phyloP scores from a whole-genome alignment of 2,113 vertebrate species.

The Motacilla tschutschensis region DNA sequence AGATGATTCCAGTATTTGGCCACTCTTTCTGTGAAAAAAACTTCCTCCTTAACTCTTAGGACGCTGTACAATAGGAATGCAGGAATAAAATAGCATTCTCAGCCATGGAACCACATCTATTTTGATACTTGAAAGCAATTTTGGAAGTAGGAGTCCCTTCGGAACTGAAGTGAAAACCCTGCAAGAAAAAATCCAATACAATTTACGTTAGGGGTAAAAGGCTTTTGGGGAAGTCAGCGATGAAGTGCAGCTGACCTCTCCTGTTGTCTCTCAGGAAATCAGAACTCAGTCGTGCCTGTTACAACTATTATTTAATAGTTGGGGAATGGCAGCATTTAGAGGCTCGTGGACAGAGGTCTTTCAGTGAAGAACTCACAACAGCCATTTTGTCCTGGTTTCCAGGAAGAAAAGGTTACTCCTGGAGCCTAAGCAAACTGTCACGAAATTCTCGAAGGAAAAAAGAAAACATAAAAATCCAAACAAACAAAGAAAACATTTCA shows the following conservation, averaged over 20 bases:
- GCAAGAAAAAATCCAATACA: background rate
- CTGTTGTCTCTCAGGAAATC: background rate
- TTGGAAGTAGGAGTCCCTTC: background rate
- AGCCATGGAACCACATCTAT: background rate
- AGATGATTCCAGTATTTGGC: too few relatives aligned
- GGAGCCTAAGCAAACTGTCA: slow-evolving; percentile 30
- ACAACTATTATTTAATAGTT: background rate
- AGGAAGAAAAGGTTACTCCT: slow-evolving; percentile 45
- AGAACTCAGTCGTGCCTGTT: background rate
- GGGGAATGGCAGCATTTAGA: background rate
- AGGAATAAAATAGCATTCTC: background rate
- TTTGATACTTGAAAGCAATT: background rate
- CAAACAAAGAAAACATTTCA: slow-evolving; percentile 53
- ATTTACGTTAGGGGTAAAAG: accelerated
- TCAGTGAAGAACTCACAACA: slow-evolving; percentile 6
- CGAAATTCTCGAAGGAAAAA: background rate
- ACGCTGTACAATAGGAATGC: accelerated
- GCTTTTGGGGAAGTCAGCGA: accelerated
- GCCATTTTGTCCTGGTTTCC: slow-evolving; percentile 36
- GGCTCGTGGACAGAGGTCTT: background rate
- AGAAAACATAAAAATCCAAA: background rate
- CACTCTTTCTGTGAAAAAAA: too few relatives aligned
- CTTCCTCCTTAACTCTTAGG: too few relatives aligned
- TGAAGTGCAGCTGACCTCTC: background rate
- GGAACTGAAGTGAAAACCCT: background rate